Base-by-base conservation (phyloP, 2,888 invertebrate species). In the Dicyrtoma fusca region DNA sequence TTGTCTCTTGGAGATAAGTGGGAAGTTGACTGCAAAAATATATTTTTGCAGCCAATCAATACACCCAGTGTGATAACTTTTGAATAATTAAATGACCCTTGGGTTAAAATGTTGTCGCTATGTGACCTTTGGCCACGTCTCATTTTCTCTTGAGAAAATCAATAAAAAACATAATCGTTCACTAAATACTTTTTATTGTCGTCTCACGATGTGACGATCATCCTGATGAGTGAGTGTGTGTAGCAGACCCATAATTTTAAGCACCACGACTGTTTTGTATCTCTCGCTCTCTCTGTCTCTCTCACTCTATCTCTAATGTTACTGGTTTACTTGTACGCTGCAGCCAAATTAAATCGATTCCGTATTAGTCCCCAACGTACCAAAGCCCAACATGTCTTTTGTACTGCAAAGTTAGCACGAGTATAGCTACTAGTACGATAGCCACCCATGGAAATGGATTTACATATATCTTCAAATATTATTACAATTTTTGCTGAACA, bases 11-110 rank as follows among this genome's bases (percentile, higher is more conserved):
- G n/a, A n/a, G n/a, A n/a, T n/a, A n/a, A 34, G 34, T 34, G 34
- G 3, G 8, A 3, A 34, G 34, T 34, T 34, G 34, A 34, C 34
- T 53, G n/a, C 14, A 57, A 57, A 26, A 25, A 53, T 21, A 55
- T 19, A 14, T 25, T 57, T 57, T 57, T 82, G 66, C 47, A 45
- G 51, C 55, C 25, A 66, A 66, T 25, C 6, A 11, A 49, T 4
- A 34, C 34, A 53, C 53, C 11, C 8, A 34, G 34, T n/a, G n/a
- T 53, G 10, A 19, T 53, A 53, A 53, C 21, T 25, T 57, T 25
- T 57, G 21, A 23, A 57, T 25, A 57, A 57, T 21, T 23, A 57
- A 23, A 72, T 49, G 62, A 45, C 62, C 44, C 62, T 45, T 10
- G 47, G 45, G 62, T 45, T 21, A 63, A 21, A 63, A 63, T 45